Evolutionary conservation across 2,888 invertebrate species (phyloP), one percentile per base, ranked within the genome.

Genomic region (Platycheirus albimanus): DNA sequence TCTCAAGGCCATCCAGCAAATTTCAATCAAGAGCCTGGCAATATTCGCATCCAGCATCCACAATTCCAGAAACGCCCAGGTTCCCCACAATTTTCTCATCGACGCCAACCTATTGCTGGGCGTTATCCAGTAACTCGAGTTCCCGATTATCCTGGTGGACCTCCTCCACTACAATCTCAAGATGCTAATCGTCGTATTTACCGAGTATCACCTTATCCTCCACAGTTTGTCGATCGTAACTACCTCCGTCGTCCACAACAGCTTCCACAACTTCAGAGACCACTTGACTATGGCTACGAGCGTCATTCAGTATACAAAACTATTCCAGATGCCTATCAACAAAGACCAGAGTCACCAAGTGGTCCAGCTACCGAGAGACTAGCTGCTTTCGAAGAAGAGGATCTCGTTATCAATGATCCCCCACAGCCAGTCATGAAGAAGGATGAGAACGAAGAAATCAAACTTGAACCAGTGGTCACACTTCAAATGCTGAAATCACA

Each of bases 401-500:
- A 93, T 84, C 92, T 89, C 20, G 89, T 90, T 0, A 88, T 90
- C 2, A 88, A 88, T 49, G 89, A 90, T 84, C 89, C 93, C 49
- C 92, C 93, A 0, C 89, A 91, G 38, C 89, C 90, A 80, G 85
- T 88, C 76, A 85, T 87, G 86, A 88, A 86, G 38, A 88, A 89
- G 33, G 88, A 89, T 10, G 90, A 86, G 2, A 58, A 54, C 0
- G 88, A 86, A 24, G 88, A 88, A 24, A 70, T 87, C 2, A 90
- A 89, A 43, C 89, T 92, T 4, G 92, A 93, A 24, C 92, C 92
- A 0, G 93, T 94, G 0, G 93, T 94, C 10, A 94, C 94, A 0
- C 88, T 94, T 33, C 95, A 95, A 89, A 94, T 95, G 95, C 92
- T 95, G 51, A 94, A 94, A 87, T 92, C 92, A 0, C 91, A 93